Conservation (phyloP, 1,140 invertebrate species). For the Ylistrum balloti region DNA sequence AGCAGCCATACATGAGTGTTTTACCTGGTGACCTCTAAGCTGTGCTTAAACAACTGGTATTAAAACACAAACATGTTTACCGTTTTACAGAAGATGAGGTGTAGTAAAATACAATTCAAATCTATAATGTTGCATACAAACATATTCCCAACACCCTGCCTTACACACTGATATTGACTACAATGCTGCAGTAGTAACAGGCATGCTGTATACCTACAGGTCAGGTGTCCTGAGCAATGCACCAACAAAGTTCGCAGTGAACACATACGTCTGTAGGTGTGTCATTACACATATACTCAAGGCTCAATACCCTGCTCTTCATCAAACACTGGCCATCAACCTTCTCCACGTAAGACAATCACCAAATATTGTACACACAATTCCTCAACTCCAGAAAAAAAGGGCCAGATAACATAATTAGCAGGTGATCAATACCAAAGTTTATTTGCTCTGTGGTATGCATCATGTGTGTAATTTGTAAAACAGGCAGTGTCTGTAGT, state of each 20-base stretch:
- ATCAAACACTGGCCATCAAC: background rate
- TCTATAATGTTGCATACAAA: background rate
- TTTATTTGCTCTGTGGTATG: constrained; percentile 30
- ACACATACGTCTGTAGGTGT: constrained; percentile 6
- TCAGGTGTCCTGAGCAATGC: constrained; percentile 15
- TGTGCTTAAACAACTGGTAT: too few species aligned
- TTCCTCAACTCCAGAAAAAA: constrained; percentile 20
- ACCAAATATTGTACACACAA: background rate
- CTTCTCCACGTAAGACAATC: background rate
- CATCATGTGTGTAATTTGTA: constrained; percentile 19
- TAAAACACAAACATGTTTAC: background rate
- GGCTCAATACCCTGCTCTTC: constrained; percentile 17
- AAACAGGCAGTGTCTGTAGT: constrained; percentile 30
- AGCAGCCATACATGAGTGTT: too few species aligned
- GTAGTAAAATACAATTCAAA: background rate
- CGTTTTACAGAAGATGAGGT: background rate
- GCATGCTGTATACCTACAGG: constrained; percentile 9
- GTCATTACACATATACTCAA: background rate
- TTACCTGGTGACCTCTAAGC: too few species aligned
- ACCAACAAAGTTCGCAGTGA: constrained; percentile 26
- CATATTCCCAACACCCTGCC: background rate
- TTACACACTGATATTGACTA: background rate
- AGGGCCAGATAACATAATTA: background rate
- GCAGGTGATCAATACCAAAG: constrained; percentile 4
- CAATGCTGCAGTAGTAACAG: background rate